Base-by-base conservation (phyloP, 53 echinoderm and acorn worm genomes). In the Luidia sarsii region DNA sequence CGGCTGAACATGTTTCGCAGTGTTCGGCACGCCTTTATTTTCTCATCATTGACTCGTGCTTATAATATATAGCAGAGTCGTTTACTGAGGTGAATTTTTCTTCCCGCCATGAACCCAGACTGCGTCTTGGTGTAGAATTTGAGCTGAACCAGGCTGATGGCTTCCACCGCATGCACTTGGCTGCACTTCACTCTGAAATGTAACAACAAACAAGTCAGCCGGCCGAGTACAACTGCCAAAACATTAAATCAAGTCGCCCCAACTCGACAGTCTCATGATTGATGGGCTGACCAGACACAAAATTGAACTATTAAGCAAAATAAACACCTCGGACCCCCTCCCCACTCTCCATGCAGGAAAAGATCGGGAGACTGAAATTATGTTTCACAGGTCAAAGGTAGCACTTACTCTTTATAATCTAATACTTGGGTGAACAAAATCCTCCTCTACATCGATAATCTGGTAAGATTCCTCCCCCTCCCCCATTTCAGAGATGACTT, bases 251-350 rank as follows among this genome's bases (percentile, higher is more conserved):
- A 51, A 68, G 54, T 7, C 22, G 35, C 39, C 20, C 10, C 35
- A 50, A 52, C 19, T 34, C 20, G 34, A 69, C 15, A 33, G 48
- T 50, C 3, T 31, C 35, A 2, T 33, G 70, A 70, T 70, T 70
- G 50, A 70, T 70, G 20, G 48, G 10, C 70, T 15, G 11, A n/a
- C n/a, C n/a, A n/a, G n/a, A n/a, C n/a, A 34, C 30, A 21, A 34
- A 70, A 72, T 54, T 72, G 54, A 72, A 55, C 72, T 55, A 72
- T 72, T 55, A 39, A 53, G 55, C 34, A 53, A 41, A 72, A 72
- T 72, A 72, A 54, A 72, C 55, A 54, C 36, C 38, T 21, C 38
- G 14, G 72, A 19, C 19, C 3, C 33, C 34, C 7, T 9, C 24
- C 24, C 4, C 3, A 23, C 4, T 2, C 8, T 56, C 24, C 28